Evolutionary conservation across 92 coral and sea anemone species (phyloP), one percentile per base, ranked within the genome.

Genomic region (Plumapathes pennacea): DNA sequence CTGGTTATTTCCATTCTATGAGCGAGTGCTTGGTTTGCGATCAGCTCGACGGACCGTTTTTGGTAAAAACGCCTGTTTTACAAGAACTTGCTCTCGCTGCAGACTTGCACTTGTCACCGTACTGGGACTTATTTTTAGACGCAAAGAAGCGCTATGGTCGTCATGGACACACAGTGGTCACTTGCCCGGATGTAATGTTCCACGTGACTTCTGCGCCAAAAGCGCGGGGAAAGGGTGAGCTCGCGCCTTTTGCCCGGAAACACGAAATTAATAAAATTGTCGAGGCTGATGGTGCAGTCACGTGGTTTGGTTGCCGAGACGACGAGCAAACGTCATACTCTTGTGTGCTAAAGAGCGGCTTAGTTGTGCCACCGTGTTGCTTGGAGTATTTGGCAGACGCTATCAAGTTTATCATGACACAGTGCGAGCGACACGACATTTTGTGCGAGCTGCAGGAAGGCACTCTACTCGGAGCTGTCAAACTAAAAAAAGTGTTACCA

Each of bases 391-490:
- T 90, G 47, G 90, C 96, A 0, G 97, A 87, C 17, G 97, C 90
- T 0, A 54, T 90, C 1, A 87, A 87, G 64, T 83, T 83, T 40
- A 61, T 90, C 7, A 90, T 90, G 97, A 34, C 61, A 3, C 88
- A 76, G 38, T 90, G 97, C 30, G 76, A 55, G 5, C 57, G 56
- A 4, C 54, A 54, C 26, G 75, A 77, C 15, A 69, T 80, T 30
- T 28, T 84, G 34, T 90, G 97, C 31, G 97, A 90, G 52, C 62
- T 90, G 3, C 97, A 90, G 56, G 95, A 86, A 42, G 96, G 97
- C 1, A 86, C 97, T 0, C 57, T 90, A 14, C 37, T 90, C 6
- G 97, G 97, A 1, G 96, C 96, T 38, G 83, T 88, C 11, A 88
- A 88, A 57, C 11, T 88, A 10, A 82, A 62, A 47, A 88, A 88